Percentiles rank a stretch among this genome's conserved stretches.
Evolutionary conservation across 1,140 invertebrate genomes (phyloP).

Genomic region (Drosophila baimaii): DNA sequence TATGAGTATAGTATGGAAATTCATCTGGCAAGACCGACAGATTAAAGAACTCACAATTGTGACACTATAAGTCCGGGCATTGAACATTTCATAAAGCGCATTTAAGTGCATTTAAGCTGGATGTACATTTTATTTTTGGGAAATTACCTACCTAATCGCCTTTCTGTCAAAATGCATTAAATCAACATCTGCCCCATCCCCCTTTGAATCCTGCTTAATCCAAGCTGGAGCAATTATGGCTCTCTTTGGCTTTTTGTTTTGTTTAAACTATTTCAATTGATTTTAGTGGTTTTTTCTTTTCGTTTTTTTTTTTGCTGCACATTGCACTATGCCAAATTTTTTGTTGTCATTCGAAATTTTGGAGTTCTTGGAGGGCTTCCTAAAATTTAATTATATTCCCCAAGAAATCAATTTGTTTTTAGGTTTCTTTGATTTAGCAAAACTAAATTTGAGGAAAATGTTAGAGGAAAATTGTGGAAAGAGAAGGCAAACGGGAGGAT

Average conservation of each 20-base stretch:
- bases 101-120: neutral
- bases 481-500: no score
- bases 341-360: neutral
- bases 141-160: neutral
- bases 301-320: slow-evolving; percentile 17
- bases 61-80: neutral
- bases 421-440: neutral
- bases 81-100: neutral
- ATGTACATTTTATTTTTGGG: neutral
- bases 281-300: no score
- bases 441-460: slow-evolving; percentile 3
- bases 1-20: neutral
- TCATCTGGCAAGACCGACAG: neutral
- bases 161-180: neutral
- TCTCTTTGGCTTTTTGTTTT: neutral
- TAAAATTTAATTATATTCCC: neutral
- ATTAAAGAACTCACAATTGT: neutral
- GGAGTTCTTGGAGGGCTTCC: neutral
- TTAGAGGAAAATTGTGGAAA: slow-evolving; percentile 6
- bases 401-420: neutral
- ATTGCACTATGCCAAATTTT: slow-evolving; percentile 9
- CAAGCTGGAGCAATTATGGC: neutral
- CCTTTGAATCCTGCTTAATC: neutral
- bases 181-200: neutral
- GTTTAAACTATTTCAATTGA: neutral